These are phyloP conservation scores for Calcarius ornatus DNA, from an alignment of 2,113 vertebrate genomes.

Conservation along the genomic window DNA sequence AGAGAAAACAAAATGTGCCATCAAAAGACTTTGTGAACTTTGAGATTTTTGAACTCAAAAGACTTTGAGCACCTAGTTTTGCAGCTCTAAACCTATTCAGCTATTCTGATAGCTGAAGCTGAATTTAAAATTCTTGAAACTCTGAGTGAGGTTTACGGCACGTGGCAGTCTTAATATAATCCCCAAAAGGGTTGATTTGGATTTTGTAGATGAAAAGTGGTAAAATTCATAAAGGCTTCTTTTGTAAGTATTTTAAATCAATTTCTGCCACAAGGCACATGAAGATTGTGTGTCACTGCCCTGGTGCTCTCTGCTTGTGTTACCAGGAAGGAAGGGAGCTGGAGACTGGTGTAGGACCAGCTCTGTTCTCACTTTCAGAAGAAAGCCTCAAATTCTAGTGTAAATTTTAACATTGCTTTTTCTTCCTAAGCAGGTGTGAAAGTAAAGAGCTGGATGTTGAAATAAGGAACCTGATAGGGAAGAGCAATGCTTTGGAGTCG, in stretches of 20 bases:
- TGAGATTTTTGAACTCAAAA: not conserved
- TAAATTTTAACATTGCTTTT: not conserved
- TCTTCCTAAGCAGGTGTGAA: constrained; percentile 68
- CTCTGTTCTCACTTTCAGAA: not conserved
- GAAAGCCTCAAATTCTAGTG: not conserved
- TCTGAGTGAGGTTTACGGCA: not conserved
- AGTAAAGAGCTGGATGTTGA: constrained; percentile 71
- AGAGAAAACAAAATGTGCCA: not conserved
- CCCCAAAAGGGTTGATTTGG: rapidly evolving
- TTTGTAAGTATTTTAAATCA: not conserved
- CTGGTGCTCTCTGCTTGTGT: not conserved
- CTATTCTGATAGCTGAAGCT: not conserved
- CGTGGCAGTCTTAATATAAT: not conserved
- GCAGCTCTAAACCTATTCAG: not conserved
- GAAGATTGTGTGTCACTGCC: not conserved
- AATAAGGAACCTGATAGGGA: constrained; percentile 70
- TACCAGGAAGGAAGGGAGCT: not conserved
- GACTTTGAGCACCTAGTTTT: not conserved
- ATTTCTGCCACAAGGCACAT: not conserved
- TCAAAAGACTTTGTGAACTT: not conserved
- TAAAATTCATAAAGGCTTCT: not conserved
- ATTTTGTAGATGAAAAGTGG: not conserved
- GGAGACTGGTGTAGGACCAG: not conserved
- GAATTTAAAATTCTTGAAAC: not conserved
- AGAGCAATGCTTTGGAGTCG: not conserved